These are phyloP conservation scores for Canis aureus DNA, from an alignment of 2,113 vertebrate species.

Conservation along the genomic window DNA sequence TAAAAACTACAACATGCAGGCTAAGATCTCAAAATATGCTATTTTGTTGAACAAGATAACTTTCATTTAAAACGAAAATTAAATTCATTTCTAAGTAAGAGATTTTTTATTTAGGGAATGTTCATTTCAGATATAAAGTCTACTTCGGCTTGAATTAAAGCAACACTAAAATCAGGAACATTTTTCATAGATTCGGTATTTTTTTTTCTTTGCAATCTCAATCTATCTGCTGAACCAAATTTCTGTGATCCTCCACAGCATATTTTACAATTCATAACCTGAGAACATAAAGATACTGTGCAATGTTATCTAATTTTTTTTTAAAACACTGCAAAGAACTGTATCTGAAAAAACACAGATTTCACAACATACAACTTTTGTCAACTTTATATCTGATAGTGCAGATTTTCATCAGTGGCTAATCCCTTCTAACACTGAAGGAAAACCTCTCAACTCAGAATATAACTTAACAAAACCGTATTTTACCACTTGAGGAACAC, in stretches of 20 bases:
- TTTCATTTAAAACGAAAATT: neutral
- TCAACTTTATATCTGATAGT: neutral
- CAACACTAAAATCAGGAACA: neutral
- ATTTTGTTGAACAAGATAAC: neutral
- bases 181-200: neutral
- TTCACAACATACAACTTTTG: neutral
- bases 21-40: neutral
- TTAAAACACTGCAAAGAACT: neutral
- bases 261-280: neutral
- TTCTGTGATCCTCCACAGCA: neutral
- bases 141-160: neutral
- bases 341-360: neutral
- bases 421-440: neutral
- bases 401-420: neutral
- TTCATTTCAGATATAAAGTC: neutral
- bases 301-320: neutral
- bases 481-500: neutral
- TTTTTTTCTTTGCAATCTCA: neutral
- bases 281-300: neutral
- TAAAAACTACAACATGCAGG: neutral
- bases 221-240: neutral
- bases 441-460: neutral
- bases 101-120: neutral
- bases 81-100: slow-evolving; percentile 25
- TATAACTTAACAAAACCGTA: neutral